Evolutionary conservation across 2,797 vertebrate species (phyloP), one percentile per base, ranked within the genome.

Genomic region (Molothrus aeneus): DNA sequence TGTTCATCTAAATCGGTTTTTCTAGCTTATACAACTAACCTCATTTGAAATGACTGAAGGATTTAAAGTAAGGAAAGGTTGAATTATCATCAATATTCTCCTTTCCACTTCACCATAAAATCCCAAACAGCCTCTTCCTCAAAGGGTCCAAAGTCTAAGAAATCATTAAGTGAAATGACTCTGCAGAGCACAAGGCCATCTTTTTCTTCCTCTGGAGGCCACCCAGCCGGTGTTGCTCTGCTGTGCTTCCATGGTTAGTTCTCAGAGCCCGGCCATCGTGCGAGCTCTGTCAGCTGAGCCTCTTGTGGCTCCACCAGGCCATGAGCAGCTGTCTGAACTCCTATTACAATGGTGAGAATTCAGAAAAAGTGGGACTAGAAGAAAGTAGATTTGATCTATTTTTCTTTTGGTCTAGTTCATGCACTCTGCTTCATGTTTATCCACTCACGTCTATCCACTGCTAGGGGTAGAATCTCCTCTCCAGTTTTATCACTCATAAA

Each of bases 1-100:
- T 63, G 25, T 86, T 93, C 60, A 80, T 48, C 75, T 69, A 75
- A 56, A 80, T 69, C 28, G 38, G 3, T 38, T 87, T 90, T 88
- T 73, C 36, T 19, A 80, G 48, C 56, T 91, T 69, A 31, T 68
- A 40, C 43, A 89, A 48, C n/a, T 72, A 86, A 84, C 34, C 7
- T 86, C 3, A n/a, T 92, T 92, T 91, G 66, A 95, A 95, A 87
- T 85, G 57, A 72, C 34, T 4, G 2, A 87, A 51, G 29, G 29
- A 51, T 57, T 77, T 64, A 68, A 45, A 75, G 56, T 57, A 69
- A 72, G 19, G 28, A 74, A 80, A 86, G 15, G 59, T 70, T 7
- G 4, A 64, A 71, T 70, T 75, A 32, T 36, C 68, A 80, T 20
- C 50, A 72, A 70, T 83, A n/a, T 32, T 71, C 51, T 88, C 57